These are phyloP conservation scores for Eupsilia transversa DNA, from an alignment of 2,888 invertebrate species.

Conservation along the genomic window DNA sequence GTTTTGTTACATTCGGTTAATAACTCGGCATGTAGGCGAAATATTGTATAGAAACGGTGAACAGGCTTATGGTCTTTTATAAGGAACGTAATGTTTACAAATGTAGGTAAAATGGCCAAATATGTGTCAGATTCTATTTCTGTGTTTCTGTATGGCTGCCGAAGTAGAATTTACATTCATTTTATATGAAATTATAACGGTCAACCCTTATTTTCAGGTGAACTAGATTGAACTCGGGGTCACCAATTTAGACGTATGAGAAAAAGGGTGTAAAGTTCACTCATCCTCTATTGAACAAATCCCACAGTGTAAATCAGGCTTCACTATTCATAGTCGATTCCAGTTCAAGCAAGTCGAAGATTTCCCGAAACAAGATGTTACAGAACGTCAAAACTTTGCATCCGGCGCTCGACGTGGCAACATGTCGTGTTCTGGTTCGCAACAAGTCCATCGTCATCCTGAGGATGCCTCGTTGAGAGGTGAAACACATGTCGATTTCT, in stretches of 20 bases:
- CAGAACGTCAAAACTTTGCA: too few relatives aligned
- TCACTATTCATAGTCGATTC: not conserved
- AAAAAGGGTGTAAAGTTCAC: too few relatives aligned
- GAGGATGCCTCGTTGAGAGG: too few relatives aligned
- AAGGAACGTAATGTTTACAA: conserved; percentile 40
- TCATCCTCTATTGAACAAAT: too few relatives aligned
- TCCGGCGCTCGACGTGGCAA: too few relatives aligned
- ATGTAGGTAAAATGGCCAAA: conserved; percentile 37
- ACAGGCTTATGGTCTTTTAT: conserved; percentile 42
- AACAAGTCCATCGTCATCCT: too few relatives aligned
- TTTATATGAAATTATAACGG: not conserved
- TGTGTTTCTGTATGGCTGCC: not conserved
- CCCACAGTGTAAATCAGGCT: too few relatives aligned
- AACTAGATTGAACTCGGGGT: not conserved
- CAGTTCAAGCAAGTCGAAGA: too few relatives aligned
- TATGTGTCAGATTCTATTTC: conserved; percentile 41
- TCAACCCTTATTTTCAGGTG: not conserved
- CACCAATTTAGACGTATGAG: too few relatives aligned
- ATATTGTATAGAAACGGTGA: conserved; percentile 54
- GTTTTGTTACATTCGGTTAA: conserved; percentile 67
- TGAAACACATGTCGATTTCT: too few relatives aligned
- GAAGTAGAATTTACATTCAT: conserved; percentile 14
- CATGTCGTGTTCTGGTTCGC: too few relatives aligned
- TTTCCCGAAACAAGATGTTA: not conserved
- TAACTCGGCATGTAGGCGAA: conserved; percentile 56